Base-by-base conservation (phyloP, 2,888 invertebrate species). In the Cephus pygmeus region DNA sequence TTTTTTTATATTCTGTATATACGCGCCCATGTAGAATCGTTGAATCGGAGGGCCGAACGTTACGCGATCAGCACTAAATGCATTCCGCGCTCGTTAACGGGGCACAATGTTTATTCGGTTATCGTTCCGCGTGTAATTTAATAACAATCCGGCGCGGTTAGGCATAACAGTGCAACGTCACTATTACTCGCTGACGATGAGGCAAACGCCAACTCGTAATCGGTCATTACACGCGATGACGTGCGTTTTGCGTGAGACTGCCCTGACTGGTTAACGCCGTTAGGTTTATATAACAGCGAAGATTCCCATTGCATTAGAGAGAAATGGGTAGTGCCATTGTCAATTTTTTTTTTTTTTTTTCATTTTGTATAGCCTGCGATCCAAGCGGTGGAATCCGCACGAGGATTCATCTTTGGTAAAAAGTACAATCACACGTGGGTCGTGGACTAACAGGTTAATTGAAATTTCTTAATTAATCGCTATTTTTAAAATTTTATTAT, bases 181-280 rank as follows among this genome's bases (percentile, higher is more conserved):
- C 87, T 87, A 85, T 31, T 75, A n/a, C 35, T 75, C 36, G 71
- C 34, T 78, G 80, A 79, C 79, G 78, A 80, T 23, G 31, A 34
- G 33, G 71, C 71, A 33, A 31, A 56, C 81, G 69, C 74, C 40
- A 76, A 85, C 79, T 85, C 87, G 88, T 90, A 90, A 91, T 90
- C 90, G 90, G 88, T 90, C 90, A 90, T 91, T 91, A 91, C 88
- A 88, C 88, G 85, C 89, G 89, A 91, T 91, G 91, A 91, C 90
- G 88, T 87, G 90, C 89, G 88, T 88, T 89, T 91, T 88, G 84
- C 84, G 83, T 80, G 86, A 81, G 84, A 82, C 82, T 82, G 81
- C 34, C 33, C 71, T 3, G 56, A 15, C 23, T 56, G 56, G 56
- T 23, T 56, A 56, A 56, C 23, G 56, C 56, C 23, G 23, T 56